Conservation (phyloP, 2,888 invertebrate genomes). For the Cybosia mesomella region DNA sequence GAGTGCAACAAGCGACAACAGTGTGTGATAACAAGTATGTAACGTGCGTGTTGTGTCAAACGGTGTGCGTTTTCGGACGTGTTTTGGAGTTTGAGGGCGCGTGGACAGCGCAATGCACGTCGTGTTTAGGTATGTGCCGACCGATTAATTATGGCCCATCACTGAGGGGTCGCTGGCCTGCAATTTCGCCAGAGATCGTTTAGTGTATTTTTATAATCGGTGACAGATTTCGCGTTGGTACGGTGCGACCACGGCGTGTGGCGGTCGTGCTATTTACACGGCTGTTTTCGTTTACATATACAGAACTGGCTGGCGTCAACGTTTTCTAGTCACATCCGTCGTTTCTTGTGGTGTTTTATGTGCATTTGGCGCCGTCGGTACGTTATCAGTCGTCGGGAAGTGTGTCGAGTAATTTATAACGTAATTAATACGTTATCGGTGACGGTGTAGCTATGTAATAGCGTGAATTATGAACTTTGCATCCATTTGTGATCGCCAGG, state of each 20-base stretch:
- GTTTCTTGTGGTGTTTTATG: conserved; percentile 65
- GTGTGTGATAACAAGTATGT: conserved; percentile 85
- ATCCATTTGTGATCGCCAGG: conserved; percentile 55
- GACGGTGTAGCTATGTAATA: conserved; percentile 59
- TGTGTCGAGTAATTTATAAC: conserved; percentile 83
- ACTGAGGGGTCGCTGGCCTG: conserved; percentile 80
- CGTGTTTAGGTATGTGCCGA: conserved; percentile 84
- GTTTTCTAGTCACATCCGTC: conserved; percentile 65
- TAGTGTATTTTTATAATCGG: conserved; percentile 72
- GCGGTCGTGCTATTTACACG: conserved; percentile 55
- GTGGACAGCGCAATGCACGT: conserved; percentile 81
- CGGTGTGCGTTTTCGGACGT: conserved; percentile 77
- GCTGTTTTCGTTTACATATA: conserved; percentile 56
- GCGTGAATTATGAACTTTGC: conserved; percentile 74
- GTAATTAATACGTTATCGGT: conserved; percentile 83
- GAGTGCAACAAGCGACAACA: conserved; percentile 83
- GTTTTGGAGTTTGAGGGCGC: conserved; percentile 78
- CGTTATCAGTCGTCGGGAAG: conserved; percentile 78
- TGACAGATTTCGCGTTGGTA: conserved; percentile 63
- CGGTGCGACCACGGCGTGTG: conserved; percentile 49
- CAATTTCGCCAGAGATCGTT: conserved; percentile 71
- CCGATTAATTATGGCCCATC: conserved; percentile 84
- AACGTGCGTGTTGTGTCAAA: conserved; percentile 83
- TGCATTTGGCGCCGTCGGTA: conserved; percentile 68
- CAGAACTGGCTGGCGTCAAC: conserved; percentile 50